Evolutionary conservation across 2,113 vertebrate genomes (phyloP), one percentile per base, ranked within the genome.

Genomic region (Chaetorhynchus papuensis): DNA sequence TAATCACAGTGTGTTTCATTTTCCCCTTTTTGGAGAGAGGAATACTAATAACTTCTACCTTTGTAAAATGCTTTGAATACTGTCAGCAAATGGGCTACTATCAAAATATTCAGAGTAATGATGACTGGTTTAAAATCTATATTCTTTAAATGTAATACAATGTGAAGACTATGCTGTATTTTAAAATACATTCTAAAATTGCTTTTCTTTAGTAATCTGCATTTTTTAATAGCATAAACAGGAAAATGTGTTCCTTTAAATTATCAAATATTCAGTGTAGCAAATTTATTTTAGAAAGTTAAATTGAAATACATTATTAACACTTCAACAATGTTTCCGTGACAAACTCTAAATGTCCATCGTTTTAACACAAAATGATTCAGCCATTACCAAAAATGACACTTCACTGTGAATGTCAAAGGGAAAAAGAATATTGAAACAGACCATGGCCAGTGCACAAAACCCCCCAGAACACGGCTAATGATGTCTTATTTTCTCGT

Each of bases 401-500:
- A 95, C 90, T 95, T 97, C 81, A 83, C 80, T 69, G 76, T 76
- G 91, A 96, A 95, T 93, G 95, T 97, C 96, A 97, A 94, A 90
- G 65, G 75, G 84, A 97, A 97, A 95, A 94, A 87, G 93, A 91
- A 90, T 75, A 93, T 75, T 94, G 90, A 96, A 95, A 87, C 50
- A 92, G 92, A 90, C 95, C 84, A 87, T 63, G 88, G 77, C 96
- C 95, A 83, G 59, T 57, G 70, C 78, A 93, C 89, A 97, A 94
- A 83, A 69, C 3, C 9, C 49, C 33, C 42, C 52, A 91, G 91
- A 96, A 95, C 75, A 84, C 15, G 57, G 75, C 71, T 94, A 97
- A 98, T 90, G 85, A 94, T 83, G 75, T 95, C 96, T 94, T 97
- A 97, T 98, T 98, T 98, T 97, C 93, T 70, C 80, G 86, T 95